A percentile compares a stretch with the other conserved stretches of the same genome.
These are phyloP conservation scores for Thaleichthys pacificus DNA, from an alignment of 2,797 vertebrate genomes.

Conservation along the genomic window DNA sequence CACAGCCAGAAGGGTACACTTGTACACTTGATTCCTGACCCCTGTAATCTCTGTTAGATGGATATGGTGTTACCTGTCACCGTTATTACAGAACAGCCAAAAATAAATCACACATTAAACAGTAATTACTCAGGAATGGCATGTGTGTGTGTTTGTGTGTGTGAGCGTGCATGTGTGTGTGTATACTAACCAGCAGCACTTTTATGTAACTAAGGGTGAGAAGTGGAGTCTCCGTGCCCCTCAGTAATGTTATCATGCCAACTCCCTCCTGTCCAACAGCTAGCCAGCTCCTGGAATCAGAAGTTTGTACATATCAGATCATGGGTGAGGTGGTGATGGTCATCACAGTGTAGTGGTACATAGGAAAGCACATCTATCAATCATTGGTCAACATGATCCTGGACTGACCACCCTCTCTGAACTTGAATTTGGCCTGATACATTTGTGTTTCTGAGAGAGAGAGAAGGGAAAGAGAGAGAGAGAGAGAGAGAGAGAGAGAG, in stretches of 20 bases:
- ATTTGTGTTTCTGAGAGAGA: background rate
- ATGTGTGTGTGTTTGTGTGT: constrained; percentile 42
- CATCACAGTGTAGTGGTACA: constrained; percentile 34
- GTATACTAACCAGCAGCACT: constrained; percentile 68
- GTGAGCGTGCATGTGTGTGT: constrained; percentile 21
- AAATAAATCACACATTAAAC: constrained; percentile 57
- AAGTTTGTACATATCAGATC: constrained; percentile 56
- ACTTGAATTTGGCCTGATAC: background rate
- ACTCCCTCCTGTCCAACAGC: constrained; percentile 23
- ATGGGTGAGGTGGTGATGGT: constrained; percentile 6
- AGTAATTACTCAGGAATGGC: constrained; percentile 78
- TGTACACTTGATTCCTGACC: constrained; percentile 15
- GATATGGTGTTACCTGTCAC: constrained; percentile 28
- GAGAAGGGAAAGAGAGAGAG: constrained; percentile 3
- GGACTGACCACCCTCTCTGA: background rate
- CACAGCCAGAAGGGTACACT: background rate
- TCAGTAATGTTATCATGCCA: background rate
- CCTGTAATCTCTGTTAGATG: constrained; percentile 14
- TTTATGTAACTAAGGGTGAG: constrained; percentile 50
- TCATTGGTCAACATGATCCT: background rate
- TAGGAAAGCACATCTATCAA: background rate
- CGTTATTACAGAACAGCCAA: constrained; percentile 55
- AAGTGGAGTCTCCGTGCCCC: constrained; percentile 19
- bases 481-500: constrained; percentile 31
- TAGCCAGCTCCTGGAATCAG: constrained; percentile 36